These are phyloP conservation scores for Sarcophaga caerulescens DNA, from an alignment of 2,888 invertebrate species.

Conservation along the genomic window DNA sequence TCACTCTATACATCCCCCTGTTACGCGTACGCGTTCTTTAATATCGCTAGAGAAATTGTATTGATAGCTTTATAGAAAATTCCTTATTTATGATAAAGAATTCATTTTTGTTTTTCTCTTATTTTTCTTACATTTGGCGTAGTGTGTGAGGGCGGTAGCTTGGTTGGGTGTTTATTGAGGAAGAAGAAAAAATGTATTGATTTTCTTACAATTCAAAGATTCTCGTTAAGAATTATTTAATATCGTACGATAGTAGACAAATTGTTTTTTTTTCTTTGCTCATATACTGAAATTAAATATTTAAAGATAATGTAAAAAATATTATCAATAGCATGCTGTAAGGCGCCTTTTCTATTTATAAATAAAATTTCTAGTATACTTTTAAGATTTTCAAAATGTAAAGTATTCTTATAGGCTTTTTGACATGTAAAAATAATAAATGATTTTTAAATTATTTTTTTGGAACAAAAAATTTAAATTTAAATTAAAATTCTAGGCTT, in stretches of 20 bases:
- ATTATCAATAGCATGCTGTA: neutral
- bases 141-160: neutral
- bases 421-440: too few species aligned
- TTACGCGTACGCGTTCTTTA: neutral
- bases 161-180: neutral
- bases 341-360: neutral
- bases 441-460: too few species aligned
- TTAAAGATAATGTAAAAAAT: neutral
- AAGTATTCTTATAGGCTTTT: neutral
- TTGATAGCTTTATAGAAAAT: conserved; percentile 55
- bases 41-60: conserved; percentile 28
- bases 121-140: neutral
- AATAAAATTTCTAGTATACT: too few species aligned
- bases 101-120: neutral
- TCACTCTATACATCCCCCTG: neutral
- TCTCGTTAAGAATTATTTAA: conserved; percentile 43
- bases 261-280: neutral
- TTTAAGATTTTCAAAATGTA: neutral
- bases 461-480: too few species aligned
- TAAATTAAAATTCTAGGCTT: too few species aligned
- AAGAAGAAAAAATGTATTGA: conserved; percentile 53
- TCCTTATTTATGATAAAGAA: conserved; percentile 45
- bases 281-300: neutral
- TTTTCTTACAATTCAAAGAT: conserved; percentile 52
- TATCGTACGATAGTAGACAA: neutral